Base-by-base conservation (phyloP, 2,888 invertebrate species). In the Pollenia angustigena region DNA sequence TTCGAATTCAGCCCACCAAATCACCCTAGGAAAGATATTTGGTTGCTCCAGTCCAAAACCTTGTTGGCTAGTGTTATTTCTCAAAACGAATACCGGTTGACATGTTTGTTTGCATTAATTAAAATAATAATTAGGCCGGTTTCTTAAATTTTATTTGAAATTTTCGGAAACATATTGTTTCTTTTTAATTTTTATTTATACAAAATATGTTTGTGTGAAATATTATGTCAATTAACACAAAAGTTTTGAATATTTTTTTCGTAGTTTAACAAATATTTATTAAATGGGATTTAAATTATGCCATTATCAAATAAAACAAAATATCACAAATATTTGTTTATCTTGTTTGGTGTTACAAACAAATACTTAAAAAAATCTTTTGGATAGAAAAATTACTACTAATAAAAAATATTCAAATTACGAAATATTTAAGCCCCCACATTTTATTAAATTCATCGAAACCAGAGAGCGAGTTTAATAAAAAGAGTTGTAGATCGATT, bases 371-470 rank as follows among this genome's bases (percentile, higher is more conserved):
- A 54, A 46, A 54, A 46, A 68, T 68, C 40, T 79, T 58, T 50
- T 10, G 54, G 64, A 74, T 66, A 74, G 66, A 32, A 62, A 32
- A 62, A 60, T n/a, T n/a, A 44, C 42, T 18, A 48, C 32, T 32
- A 32, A 32, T 6, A 69, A 9, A 71, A 40, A 50, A 12, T 48
- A 76, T 69, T 76, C 54, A 76, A 58, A 78, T 83, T 83, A 72
- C 72, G 71, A 83, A 72, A 83, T 83, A 66, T 58, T 60, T 75
- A 50, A 75, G 72, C 83, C 83, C 78, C 71, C 83, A 58, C 71
- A 83, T 58, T 78, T 80, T 81, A 16, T 58, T 66, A 52, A 68
- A 68, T 75, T 74, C 9, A 68, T 56, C 4, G n/a, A 23, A 14
- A 66, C 8, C 48, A 16, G 64, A 14, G 32, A 79, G 60, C 50